Percentiles rank a stretch among this genome's conserved stretches.
Conservation (phyloP, 2,888 invertebrate species). For the Lysandra bellargus region DNA sequence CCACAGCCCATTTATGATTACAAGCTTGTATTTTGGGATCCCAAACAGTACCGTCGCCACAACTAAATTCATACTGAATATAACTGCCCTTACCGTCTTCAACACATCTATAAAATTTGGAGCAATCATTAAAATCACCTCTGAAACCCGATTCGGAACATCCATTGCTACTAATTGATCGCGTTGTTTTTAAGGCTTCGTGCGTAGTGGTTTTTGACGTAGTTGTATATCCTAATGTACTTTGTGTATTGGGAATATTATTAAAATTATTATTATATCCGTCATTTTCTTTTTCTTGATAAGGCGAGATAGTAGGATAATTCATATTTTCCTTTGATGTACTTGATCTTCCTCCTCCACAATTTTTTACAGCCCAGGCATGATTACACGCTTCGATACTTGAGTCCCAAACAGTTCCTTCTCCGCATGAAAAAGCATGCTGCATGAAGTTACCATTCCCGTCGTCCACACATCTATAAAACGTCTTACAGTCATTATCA, state of each 20-base stretch:
- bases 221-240: not conserved
- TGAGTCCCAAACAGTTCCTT: constrained; percentile 83
- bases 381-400: constrained; percentile 80
- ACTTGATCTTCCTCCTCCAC: constrained; percentile 36
- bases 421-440: constrained; percentile 80
- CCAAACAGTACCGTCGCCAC: constrained; percentile 85
- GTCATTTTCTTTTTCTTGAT: constrained; percentile 38
- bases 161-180: constrained; percentile 35
- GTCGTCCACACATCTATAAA: constrained; percentile 84
- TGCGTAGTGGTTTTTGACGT: constrained; percentile 34
- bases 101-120: constrained; percentile 47
- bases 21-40: constrained; percentile 79
- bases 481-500: constrained; percentile 81
- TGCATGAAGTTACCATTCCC: constrained; percentile 68
- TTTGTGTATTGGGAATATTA: constrained; percentile 24
- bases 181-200: constrained; percentile 35
- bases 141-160: constrained; percentile 43
- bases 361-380: constrained; percentile 66
- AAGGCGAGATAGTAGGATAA: constrained; percentile 33
- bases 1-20: constrained; percentile 73
- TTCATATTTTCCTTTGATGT: constrained; percentile 26
- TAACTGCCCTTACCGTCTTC: constrained; percentile 80
- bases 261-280: constrained; percentile 37
- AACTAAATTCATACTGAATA: constrained; percentile 82
- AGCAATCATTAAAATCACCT: constrained; percentile 43